These are phyloP conservation scores for Callyntrura guangdongensis DNA, from an alignment of 2,888 invertebrate genomes.

Conservation along the genomic window DNA sequence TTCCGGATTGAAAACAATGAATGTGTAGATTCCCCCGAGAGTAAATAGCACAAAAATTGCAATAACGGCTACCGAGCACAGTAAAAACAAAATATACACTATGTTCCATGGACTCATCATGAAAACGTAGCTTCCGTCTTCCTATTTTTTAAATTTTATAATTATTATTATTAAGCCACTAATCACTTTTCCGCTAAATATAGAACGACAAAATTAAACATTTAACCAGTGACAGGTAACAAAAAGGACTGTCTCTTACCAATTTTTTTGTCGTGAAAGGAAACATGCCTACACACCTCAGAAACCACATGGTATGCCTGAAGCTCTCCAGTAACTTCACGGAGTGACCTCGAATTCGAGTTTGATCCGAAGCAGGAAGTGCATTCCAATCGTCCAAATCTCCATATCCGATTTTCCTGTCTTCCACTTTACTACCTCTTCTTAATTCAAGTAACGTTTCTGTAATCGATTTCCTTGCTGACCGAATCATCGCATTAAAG, in stretches of 20 bases:
- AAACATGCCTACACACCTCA: background rate
- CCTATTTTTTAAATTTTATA: slow-evolving; percentile 9
- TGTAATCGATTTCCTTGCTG: too few relatives aligned
- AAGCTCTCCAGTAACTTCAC: slow-evolving; percentile 4
- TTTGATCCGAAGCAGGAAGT: slow-evolving; percentile 16
- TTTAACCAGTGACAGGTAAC: too few relatives aligned
- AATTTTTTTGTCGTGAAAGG: slow-evolving; percentile 33
- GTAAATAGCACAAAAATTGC: slow-evolving; percentile 32
- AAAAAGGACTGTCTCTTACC: too few relatives aligned
- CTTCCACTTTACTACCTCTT: background rate
- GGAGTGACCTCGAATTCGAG: slow-evolving; percentile 53
- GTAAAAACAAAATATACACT: background rate
- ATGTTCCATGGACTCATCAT: background rate
- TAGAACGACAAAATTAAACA: too few relatives aligned
- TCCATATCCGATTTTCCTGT: slow-evolving; percentile 48
- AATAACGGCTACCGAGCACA: background rate
- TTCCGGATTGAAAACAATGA: background rate
- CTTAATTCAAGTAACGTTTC: too few relatives aligned
- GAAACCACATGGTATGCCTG: slow-evolving; percentile 28
- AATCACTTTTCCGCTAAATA: too few relatives aligned
- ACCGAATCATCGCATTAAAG: too few relatives aligned
- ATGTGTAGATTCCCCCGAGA: background rate
- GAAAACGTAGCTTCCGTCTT: slow-evolving; percentile 56
- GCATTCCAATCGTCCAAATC: slow-evolving; percentile 59
- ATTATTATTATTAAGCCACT: too few relatives aligned